Conservation (phyloP, 2,888 invertebrate species). For the Euzetes globulus region DNA sequence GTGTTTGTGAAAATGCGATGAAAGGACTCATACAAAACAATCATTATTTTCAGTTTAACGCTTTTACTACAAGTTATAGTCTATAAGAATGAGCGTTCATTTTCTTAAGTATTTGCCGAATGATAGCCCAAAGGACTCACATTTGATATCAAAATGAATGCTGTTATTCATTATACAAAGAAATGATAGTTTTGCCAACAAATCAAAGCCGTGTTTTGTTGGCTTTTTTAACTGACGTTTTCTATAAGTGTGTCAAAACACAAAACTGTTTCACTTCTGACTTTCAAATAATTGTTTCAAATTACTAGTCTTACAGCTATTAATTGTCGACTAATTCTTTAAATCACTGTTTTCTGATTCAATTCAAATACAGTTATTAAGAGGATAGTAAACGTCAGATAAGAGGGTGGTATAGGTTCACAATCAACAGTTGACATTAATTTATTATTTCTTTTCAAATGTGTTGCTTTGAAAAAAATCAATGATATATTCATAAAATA, state of each 20-base stretch:
- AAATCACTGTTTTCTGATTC: not conserved
- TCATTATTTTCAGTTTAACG: slow-evolving; percentile 24
- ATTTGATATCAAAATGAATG: slow-evolving; percentile 16
- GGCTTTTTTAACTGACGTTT: slow-evolving; percentile 9
- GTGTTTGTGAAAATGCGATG: slow-evolving; percentile 3
- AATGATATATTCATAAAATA: slow-evolving; percentile 1
- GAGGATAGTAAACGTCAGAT: not conserved
- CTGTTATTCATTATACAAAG: slow-evolving; percentile 16
- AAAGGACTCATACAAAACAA: slow-evolving; percentile 2
- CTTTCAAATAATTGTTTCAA: slow-evolving; percentile 8
- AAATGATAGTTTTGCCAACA: slow-evolving; percentile 19
- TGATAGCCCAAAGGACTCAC: slow-evolving; percentile 17
- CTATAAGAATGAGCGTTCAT: not conserved
- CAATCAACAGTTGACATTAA: slow-evolving; percentile 5
- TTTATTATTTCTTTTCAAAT: not conserved
- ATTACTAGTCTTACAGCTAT: not conserved
- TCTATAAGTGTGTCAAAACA: slow-evolving; percentile 13
- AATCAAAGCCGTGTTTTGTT: slow-evolving; percentile 18
- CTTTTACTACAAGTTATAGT: slow-evolving; percentile 2
- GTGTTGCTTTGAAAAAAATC: not conserved
- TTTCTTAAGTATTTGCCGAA: not conserved
- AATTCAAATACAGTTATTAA: not conserved
- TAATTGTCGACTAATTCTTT: not conserved
- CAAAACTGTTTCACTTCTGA: not conserved
- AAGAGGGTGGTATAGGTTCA: not conserved